phyloP scores from a whole-genome alignment of 2,888 invertebrate species.

The Subacronicta megacephala region DNA sequence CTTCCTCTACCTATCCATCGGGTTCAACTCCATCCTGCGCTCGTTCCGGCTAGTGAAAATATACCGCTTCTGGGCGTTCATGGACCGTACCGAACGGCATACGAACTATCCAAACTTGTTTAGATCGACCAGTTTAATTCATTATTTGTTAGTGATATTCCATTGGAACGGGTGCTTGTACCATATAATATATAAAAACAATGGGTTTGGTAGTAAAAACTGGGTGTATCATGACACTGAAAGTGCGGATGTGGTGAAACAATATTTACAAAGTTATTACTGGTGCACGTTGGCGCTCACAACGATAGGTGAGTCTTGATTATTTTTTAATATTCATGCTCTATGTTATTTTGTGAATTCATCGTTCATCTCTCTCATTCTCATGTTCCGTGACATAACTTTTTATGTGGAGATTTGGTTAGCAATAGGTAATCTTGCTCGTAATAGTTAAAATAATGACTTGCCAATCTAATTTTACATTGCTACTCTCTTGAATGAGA shows the following conservation, averaged over 20 bases:
- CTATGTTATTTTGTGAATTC: slow-evolving; percentile 6
- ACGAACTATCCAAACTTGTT: slow-evolving; percentile 99
- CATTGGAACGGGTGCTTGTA: slow-evolving; percentile 99
- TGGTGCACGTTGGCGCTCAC: slow-evolving; percentile 99
- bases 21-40: slow-evolving; percentile 98
- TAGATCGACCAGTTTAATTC: slow-evolving; percentile 96
- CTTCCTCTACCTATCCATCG: slow-evolving; percentile 99
- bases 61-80: slow-evolving; percentile 99
- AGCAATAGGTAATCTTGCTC: slow-evolving; percentile 20
- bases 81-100: slow-evolving; percentile 99
- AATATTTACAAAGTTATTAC: slow-evolving; percentile 99
- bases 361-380: too few species aligned
- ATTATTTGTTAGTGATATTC: slow-evolving; percentile 99
- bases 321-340: slow-evolving; percentile 22
- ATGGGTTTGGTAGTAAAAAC: slow-evolving; percentile 97
- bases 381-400: slow-evolving; percentile 22
- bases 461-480: slow-evolving; percentile 51
- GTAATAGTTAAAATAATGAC: slow-evolving; percentile 31
- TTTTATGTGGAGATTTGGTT: slow-evolving; percentile 28
- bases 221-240: slow-evolving; percentile 97
- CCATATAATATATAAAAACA: slow-evolving; percentile 98
- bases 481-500: slow-evolving; percentile 47
- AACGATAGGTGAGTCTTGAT: slow-evolving; percentile 94
- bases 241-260: slow-evolving; percentile 96
- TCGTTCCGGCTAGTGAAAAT: slow-evolving; percentile 99